phyloP scores from a whole-genome alignment of 1,140 invertebrate genomes.

The Archivesica marissinica region DNA sequence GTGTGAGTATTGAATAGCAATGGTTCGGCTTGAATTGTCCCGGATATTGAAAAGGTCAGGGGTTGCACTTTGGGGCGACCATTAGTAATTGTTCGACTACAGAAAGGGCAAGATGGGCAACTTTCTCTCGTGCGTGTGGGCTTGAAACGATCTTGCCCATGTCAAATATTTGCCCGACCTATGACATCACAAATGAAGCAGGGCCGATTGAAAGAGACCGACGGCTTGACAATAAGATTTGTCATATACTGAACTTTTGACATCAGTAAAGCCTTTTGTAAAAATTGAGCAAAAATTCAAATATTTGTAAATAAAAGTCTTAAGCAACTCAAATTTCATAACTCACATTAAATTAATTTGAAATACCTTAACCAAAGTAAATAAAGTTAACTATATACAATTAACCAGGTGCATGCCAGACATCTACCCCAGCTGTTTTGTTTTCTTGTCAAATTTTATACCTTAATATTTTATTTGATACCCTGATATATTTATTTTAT shows the following conservation, averaged over 20 bases:
- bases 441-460: conserved; percentile 58
- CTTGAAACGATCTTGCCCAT: conserved; percentile 32
- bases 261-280: conserved; percentile 21
- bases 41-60: conserved; percentile 41
- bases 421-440: conserved; percentile 34
- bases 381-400: conserved; percentile 60
- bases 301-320: conserved; percentile 42
- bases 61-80: conserved; percentile 49
- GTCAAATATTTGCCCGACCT: conserved; percentile 63
- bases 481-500: conserved; percentile 60
- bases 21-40: conserved; percentile 30
- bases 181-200: conserved; percentile 60
- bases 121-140: conserved; percentile 55
- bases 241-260: conserved; percentile 58
- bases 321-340: conserved; percentile 51
- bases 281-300: conserved; percentile 31
- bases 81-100: conserved; percentile 56
- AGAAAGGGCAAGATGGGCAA: conserved; percentile 6
- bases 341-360: conserved; percentile 63
- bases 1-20: conserved; percentile 9
- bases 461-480: conserved; percentile 50
- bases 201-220: conserved; percentile 5
- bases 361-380: conserved; percentile 39
- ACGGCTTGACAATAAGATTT: conserved; percentile 38
- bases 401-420: conserved; percentile 53